Conservation (phyloP, 2,888 invertebrate species). For the Pyrgus malvae region DNA sequence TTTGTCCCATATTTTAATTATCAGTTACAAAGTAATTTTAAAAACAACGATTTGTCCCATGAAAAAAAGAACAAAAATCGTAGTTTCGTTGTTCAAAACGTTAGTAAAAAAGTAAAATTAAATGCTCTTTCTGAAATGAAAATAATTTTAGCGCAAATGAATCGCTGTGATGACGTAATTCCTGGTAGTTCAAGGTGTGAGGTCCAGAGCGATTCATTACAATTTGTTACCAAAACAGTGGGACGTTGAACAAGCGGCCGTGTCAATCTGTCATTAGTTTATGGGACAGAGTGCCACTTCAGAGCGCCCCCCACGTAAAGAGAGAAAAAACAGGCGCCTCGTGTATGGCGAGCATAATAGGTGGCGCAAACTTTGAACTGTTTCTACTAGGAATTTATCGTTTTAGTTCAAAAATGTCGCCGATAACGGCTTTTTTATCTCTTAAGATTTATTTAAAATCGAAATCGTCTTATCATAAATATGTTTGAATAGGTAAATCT, state of each 20-base stretch:
- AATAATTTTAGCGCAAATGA: background rate
- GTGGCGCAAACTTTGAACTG: conserved; percentile 36
- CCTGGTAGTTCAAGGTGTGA: conserved; percentile 67
- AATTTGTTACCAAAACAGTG: conserved; percentile 76
- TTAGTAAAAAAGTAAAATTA: too few species aligned
- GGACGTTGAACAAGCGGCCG: conserved; percentile 66
- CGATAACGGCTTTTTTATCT: too few species aligned
- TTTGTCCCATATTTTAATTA: too few species aligned
- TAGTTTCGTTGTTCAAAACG: too few species aligned
- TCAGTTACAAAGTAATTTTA: too few species aligned
- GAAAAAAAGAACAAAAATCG: too few species aligned
- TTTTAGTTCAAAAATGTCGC: too few species aligned
- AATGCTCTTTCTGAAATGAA: too few species aligned
- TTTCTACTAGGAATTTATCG: background rate
- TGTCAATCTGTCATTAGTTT: conserved; percentile 72
- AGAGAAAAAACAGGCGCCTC: conserved; percentile 58
- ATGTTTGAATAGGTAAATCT: too few species aligned
- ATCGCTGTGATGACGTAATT: conserved; percentile 56
- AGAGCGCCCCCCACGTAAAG: conserved; percentile 66
- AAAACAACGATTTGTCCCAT: too few species aligned
- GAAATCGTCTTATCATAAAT: too few species aligned
- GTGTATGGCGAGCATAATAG: conserved; percentile 30
- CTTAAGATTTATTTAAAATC: too few species aligned
- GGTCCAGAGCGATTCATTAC: conserved; percentile 71
- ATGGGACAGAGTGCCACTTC: conserved; percentile 63